Evolutionary conservation across 2,888 invertebrate species (phyloP).

Genomic region (Tyria jacobaeae): DNA sequence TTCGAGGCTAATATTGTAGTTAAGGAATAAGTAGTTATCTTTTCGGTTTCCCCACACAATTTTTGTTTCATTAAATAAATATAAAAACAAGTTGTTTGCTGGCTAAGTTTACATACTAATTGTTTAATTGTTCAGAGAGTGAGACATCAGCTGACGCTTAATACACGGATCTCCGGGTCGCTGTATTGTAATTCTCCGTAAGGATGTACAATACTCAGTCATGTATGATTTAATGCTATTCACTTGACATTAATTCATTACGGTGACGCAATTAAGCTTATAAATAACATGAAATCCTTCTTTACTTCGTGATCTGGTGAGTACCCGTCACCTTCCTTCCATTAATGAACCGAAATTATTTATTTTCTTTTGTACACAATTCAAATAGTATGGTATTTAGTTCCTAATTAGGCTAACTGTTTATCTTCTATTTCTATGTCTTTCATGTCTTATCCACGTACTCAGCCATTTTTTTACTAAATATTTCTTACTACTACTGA

Average conservation of each 20-base stretch:
- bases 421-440: too few relatives aligned
- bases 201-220: constrained; percentile 36
- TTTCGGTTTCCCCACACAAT: too few relatives aligned
- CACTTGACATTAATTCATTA: constrained; percentile 31
- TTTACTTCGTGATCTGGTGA: neutral
- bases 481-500: too few relatives aligned
- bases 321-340: neutral
- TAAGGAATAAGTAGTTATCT: too few relatives aligned
- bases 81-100: constrained; percentile 3
- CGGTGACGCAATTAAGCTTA: constrained; percentile 23
- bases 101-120: constrained; percentile 16
- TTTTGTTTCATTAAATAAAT: too few relatives aligned
- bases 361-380: too few relatives aligned
- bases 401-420: too few relatives aligned
- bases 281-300: constrained; percentile 10
- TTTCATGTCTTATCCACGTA: too few relatives aligned
- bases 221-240: constrained; percentile 32
- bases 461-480: too few relatives aligned
- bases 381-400: too few relatives aligned
- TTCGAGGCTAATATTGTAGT: too few relatives aligned
- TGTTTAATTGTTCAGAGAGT: constrained; percentile 27
- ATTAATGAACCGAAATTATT: too few relatives aligned
- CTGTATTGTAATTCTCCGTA: constrained; percentile 32
- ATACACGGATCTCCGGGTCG: constrained; percentile 61
- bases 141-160: constrained; percentile 17